Base-by-base conservation (phyloP, 2,113 vertebrate genomes). In the Ranitomeya imitator region DNA sequence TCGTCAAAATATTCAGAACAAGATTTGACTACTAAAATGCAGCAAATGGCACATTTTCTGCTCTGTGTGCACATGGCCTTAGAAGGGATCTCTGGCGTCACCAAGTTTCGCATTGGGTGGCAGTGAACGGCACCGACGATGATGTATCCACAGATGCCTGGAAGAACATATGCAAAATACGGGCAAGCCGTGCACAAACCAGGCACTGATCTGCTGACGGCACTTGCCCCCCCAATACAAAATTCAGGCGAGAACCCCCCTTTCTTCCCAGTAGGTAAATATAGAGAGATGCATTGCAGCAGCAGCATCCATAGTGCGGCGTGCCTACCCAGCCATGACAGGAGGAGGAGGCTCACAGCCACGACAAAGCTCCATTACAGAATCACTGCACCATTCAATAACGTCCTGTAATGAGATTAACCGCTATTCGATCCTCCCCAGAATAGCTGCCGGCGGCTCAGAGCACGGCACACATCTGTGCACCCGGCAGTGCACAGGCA, bases 391-490 rank as follows among this genome's bases (percentile, higher is more conserved):
- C 78, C 0, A 80, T 15, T 89, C 12, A 0, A 93, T 92, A 88
- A 71, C 90, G 90, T 57, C 69, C 88, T 91, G 90, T 90, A 90
- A 90, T 0, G 23, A 23, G 67, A 63, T 91, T 93, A 93, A 94
- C 90, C 23, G 88, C 78, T 76, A 51, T 91, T 94, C 83, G 85
- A 93, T 91, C 55, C 74, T 73, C 77, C 55, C 9, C 7, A 0
- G 2, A 19, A 54, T 88, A 60, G 91, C 92, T 90, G 60, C 7
- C 13, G 90, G 92, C 90, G 9, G 45, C 78, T 55, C 12, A 18
- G 52, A 19, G n/a, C 63, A 21, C 18, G 23, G 55, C 13, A 55
- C 63, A 84, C 52, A 74, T 67, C 37, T 6, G 15, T 51, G 31
- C 79, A 63, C 26, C 10, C 79, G 14, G 60, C 77, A 12, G n/a